Conservation (phyloP, 2,888 invertebrate genomes). For the Girardia tigrina region DNA sequence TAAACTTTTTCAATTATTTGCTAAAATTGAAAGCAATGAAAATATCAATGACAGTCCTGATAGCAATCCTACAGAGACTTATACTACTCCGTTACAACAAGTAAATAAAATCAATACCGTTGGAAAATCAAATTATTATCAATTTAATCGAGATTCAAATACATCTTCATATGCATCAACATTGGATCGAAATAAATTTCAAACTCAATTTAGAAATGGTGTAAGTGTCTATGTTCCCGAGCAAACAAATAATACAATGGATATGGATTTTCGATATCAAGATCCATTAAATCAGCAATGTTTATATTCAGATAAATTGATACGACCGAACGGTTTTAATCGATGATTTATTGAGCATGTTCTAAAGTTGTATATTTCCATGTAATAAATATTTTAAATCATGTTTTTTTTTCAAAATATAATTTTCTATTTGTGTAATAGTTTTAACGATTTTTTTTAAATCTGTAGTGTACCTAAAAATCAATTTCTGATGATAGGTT, state of each 20-base stretch:
- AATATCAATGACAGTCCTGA: not conserved
- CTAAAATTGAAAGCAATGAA: not conserved
- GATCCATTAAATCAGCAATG: slow-evolving; percentile 6
- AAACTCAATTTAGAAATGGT: not conserved
- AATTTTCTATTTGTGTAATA: too few species aligned
- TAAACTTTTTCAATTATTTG: slow-evolving; percentile 3
- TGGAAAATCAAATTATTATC: not conserved
- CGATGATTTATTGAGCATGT: not conserved
- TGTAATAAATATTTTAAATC: not conserved
- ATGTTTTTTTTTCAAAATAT: not conserved
- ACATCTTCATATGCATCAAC: not conserved
- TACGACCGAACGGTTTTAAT: slow-evolving; percentile 8
- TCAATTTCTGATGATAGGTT: too few species aligned
- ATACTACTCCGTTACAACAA: not conserved
- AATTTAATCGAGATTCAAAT: not conserved
- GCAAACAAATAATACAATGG: not conserved
- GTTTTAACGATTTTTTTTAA: too few species aligned
- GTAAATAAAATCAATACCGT: not conserved
- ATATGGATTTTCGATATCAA: slow-evolving; percentile 16
- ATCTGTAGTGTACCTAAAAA: too few species aligned
- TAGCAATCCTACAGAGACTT: not conserved
- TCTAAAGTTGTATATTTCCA: not conserved
- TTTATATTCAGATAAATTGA: not conserved
- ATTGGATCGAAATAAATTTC: not conserved
- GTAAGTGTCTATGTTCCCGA: not conserved